phyloP scores from a whole-genome alignment of 2,888 invertebrate genomes.

The Phyllotreta striolata region DNA sequence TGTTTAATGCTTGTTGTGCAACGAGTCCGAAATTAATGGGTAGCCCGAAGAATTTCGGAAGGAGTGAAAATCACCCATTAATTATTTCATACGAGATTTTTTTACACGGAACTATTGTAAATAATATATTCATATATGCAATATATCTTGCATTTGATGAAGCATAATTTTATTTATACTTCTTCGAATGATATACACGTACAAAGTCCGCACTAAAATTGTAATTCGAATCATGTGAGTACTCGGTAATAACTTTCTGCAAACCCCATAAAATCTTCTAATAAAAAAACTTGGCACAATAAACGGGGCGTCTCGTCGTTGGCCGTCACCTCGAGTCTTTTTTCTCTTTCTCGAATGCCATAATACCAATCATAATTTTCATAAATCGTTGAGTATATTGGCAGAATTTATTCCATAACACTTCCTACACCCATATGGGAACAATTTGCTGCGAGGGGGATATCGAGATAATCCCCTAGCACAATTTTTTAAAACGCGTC shows the following conservation, averaged over 20 bases:
- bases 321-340: slow-evolving; percentile 4
- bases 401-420: slow-evolving; percentile 28
- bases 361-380: slow-evolving; percentile 20
- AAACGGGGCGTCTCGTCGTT: slow-evolving; percentile 5
- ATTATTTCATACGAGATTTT: too few relatives aligned
- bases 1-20: slow-evolving; percentile 11
- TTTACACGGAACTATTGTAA: too few relatives aligned
- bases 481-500: slow-evolving; percentile 24
- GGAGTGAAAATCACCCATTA: neutral
- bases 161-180: too few relatives aligned
- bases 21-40: slow-evolving; percentile 5
- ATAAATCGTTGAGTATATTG: slow-evolving; percentile 23
- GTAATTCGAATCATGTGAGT: slow-evolving; percentile 4
- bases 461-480: slow-evolving; percentile 24
- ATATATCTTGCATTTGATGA: too few relatives aligned
- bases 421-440: slow-evolving; percentile 25
- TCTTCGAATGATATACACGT: too few relatives aligned
- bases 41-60: slow-evolving; percentile 4
- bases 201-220: neutral
- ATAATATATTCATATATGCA: too few relatives aligned
- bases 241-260: slow-evolving; percentile 8
- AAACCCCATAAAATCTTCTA: slow-evolving; percentile 14
- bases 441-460: slow-evolving; percentile 25
- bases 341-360: slow-evolving; percentile 8
- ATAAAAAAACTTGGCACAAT: slow-evolving; percentile 16